A percentile compares a stretch with the other conserved stretches of the same genome.
Conservation (phyloP, 2,888 invertebrate genomes). For the Cyaniris semiargus region DNA sequence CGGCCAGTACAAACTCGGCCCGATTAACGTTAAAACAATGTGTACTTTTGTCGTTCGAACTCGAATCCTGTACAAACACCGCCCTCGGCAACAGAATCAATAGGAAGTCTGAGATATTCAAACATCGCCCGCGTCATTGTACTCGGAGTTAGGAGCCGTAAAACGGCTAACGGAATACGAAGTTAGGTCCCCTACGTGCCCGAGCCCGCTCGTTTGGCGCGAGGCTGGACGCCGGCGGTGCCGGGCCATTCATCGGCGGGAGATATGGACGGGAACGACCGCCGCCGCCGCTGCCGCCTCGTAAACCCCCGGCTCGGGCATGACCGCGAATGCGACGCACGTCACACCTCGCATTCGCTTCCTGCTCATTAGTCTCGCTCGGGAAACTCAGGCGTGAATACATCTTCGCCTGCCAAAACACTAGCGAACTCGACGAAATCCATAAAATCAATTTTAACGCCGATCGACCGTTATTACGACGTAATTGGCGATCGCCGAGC, state of each 20-base stretch:
- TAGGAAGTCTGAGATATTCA: constrained; percentile 44
- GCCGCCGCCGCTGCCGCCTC: constrained; percentile 72
- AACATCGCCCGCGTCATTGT: constrained; percentile 48
- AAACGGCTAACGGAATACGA: constrained; percentile 61
- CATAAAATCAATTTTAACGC: constrained; percentile 6
- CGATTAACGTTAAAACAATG: constrained; percentile 37
- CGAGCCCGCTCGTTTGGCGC: constrained; percentile 62
- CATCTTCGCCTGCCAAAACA: background rate
- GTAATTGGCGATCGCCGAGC: constrained; percentile 12
- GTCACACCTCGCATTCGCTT: constrained; percentile 60
- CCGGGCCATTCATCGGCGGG: constrained; percentile 70
- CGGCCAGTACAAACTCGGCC: constrained; percentile 24
- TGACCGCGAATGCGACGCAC: constrained; percentile 69
- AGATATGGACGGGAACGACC: constrained; percentile 76
- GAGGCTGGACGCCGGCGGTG: constrained; percentile 64
- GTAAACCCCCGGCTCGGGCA: constrained; percentile 73
- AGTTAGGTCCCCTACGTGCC: constrained; percentile 66
- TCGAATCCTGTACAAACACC: constrained; percentile 40
- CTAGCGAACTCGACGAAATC: background rate
- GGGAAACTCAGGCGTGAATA: background rate
- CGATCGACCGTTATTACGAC: background rate
- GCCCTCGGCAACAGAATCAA: constrained; percentile 39
- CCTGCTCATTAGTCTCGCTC: constrained; percentile 47
- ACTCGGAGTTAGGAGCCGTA: constrained; percentile 56
- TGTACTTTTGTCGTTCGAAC: constrained; percentile 34